Percentiles rank a stretch among this genome's conserved stretches.
These are phyloP conservation scores for Menidia beryllina DNA, from an alignment of 2,113 vertebrate genomes.

Conservation along the genomic window DNA sequence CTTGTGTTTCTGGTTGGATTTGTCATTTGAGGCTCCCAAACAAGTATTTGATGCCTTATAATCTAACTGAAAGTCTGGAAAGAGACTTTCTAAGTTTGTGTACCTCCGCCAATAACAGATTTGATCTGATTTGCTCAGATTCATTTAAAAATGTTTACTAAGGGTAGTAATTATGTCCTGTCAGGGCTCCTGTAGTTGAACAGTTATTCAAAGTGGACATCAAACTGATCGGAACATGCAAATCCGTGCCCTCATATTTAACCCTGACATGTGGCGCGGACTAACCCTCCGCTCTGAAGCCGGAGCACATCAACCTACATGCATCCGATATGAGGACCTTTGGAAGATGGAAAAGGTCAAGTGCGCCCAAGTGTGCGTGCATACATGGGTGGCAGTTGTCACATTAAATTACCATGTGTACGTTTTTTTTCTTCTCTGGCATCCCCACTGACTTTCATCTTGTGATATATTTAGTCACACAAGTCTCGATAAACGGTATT, in stretches of 20 bases:
- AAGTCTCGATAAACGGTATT: slow-evolving; percentile 50
- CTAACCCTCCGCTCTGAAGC: background rate
- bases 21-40: too few relatives aligned
- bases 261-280: slow-evolving; percentile 26
- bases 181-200: background rate
- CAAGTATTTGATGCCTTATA: too few relatives aligned
- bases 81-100: background rate
- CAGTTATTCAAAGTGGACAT: background rate
- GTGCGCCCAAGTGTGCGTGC: slow-evolving; percentile 34
- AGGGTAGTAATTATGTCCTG: background rate
- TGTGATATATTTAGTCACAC: slow-evolving; percentile 64
- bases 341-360: slow-evolving; percentile 53
- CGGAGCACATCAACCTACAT: slow-evolving; percentile 22
- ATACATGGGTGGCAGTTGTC: slow-evolving; percentile 33
- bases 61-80: too few relatives aligned
- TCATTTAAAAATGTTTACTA: background rate
- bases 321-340: slow-evolving; percentile 16
- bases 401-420: slow-evolving; percentile 66
- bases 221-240: slow-evolving; percentile 11
- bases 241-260: slow-evolving; percentile 1
- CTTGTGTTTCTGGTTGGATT: too few relatives aligned
- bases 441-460: slow-evolving; percentile 55
- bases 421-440: slow-evolving; percentile 51
- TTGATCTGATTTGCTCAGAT: background rate
- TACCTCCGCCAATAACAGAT: background rate